A percentile compares a stretch with the other conserved stretches of the same genome.
phyloP scores from a whole-genome alignment of 2,888 invertebrate genomes.

The Chloroclysta siterata region DNA sequence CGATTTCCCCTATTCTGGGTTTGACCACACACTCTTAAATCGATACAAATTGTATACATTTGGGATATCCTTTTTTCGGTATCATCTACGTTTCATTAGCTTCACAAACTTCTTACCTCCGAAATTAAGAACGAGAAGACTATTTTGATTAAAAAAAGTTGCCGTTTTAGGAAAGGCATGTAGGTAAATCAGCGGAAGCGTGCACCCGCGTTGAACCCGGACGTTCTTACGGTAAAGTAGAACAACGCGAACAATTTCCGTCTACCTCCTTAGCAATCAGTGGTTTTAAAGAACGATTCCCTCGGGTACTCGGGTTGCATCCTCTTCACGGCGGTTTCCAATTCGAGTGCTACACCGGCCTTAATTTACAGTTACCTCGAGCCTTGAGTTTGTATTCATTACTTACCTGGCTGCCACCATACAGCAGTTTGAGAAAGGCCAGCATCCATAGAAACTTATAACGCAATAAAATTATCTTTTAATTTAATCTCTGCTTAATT shows the following conservation, averaged over 20 bases:
- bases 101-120: too few species aligned
- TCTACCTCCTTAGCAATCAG: slow-evolving; percentile 52
- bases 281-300: slow-evolving; percentile 59
- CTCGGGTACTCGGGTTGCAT: slow-evolving; percentile 54
- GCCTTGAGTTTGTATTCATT: slow-evolving; percentile 82
- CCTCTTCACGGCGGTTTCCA: slow-evolving; percentile 59
- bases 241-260: slow-evolving; percentile 32
- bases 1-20: too few species aligned
- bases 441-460: slow-evolving; percentile 1
- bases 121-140: background rate
- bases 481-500: too few species aligned
- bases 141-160: background rate
- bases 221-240: slow-evolving; percentile 15
- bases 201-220: slow-evolving; percentile 9
- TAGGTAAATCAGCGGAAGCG: slow-evolving; percentile 1
- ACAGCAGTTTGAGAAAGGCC: slow-evolving; percentile 15
- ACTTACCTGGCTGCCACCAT: slow-evolving; percentile 69
- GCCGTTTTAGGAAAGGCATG: background rate
- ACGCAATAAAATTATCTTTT: too few species aligned
- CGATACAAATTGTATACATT: too few species aligned
- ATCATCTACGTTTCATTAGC: too few species aligned
- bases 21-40: too few species aligned
- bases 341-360: slow-evolving; percentile 63
- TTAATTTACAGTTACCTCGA: slow-evolving; percentile 79
- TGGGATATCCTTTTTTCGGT: too few species aligned